Evolutionary conservation across 2,113 vertebrate genomes (phyloP).

Genomic region (Strigops habroptila): DNA sequence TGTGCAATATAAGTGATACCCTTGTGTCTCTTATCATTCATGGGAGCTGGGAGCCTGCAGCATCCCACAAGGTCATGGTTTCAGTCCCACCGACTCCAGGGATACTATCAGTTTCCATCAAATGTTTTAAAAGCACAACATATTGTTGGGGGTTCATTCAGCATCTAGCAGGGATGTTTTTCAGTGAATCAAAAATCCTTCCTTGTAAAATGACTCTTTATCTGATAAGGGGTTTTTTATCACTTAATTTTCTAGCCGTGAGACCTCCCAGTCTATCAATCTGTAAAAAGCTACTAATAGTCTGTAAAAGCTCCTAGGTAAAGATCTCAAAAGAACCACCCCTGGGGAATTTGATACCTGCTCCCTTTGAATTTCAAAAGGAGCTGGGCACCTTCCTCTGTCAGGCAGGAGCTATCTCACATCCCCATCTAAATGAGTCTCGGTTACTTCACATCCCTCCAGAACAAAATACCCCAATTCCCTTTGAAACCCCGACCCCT

Average conservation of each 20-base stretch:
- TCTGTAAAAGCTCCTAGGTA: conserved; percentile 45
- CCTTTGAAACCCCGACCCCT: conserved; percentile 21
- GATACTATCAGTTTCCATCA: neutral
- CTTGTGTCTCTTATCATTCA: neutral
- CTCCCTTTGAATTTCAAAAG: conserved; percentile 54
- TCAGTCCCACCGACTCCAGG: neutral
- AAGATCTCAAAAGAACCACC: conserved; percentile 20
- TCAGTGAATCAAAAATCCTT: conserved; percentile 3
- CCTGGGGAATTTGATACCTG: conserved; percentile 38
- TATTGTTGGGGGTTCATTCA: neutral
- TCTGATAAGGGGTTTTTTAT: neutral
- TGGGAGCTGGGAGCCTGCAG: neutral
- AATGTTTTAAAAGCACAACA: neutral
- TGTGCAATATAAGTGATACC: neutral
- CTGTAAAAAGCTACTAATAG: conserved; percentile 54
- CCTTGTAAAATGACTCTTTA: neutral
- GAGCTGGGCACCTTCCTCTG: conserved; percentile 14
- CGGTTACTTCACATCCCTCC: conserved; percentile 13
- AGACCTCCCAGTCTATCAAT: conserved; percentile 27
- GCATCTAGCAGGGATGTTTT: neutral
- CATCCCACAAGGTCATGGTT: neutral
- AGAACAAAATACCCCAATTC: conserved; percentile 8
- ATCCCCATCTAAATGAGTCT: conserved; percentile 59
- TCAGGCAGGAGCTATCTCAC: conserved; percentile 43
- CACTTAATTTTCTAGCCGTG: conserved; percentile 12